Percentiles rank a stretch among this genome's conserved stretches.
Evolutionary conservation across 2,113 vertebrate genomes (phyloP).

Genomic region (Heterotilapia buettikoferi): DNA sequence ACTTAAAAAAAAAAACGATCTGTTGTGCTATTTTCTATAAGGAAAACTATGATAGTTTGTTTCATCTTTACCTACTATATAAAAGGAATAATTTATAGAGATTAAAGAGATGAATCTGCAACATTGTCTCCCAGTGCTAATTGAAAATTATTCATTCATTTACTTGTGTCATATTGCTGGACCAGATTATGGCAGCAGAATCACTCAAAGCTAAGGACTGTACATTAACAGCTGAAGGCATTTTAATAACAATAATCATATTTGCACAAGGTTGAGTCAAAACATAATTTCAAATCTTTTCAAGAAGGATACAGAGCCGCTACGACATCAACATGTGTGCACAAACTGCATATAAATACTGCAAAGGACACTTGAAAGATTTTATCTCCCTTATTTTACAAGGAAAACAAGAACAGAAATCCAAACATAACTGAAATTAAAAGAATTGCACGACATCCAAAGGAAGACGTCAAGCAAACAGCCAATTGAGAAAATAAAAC

Average conservation of each 20-base stretch:
- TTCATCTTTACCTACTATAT: neutral
- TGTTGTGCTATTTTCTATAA: neutral
- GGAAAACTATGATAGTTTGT: neutral
- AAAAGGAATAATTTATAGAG: neutral
- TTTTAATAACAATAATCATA: slow-evolving; percentile 40
- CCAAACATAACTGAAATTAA: slow-evolving; percentile 16
- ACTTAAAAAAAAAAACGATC: neutral
- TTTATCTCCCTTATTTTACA: slow-evolving; percentile 3
- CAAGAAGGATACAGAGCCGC: neutral
- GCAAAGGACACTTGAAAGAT: neutral
- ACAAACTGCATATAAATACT: slow-evolving; percentile 33
- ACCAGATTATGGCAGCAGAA: neutral
- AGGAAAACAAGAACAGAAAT: neutral
- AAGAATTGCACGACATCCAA: neutral
- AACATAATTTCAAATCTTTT: neutral
- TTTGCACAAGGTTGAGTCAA: slow-evolving; percentile 30
- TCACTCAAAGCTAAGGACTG: neutral
- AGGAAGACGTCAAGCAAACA: neutral
- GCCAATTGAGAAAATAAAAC: slow-evolving; percentile 18
- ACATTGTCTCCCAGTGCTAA: neutral
- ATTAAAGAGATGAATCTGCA: neutral
- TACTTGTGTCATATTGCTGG: neutral
- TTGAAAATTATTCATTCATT: neutral
- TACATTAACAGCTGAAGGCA: neutral
- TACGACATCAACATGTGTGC: neutral